phyloP scores from a whole-genome alignment of 2,113 vertebrate genomes.

The Andinoacara biseriatus region DNA sequence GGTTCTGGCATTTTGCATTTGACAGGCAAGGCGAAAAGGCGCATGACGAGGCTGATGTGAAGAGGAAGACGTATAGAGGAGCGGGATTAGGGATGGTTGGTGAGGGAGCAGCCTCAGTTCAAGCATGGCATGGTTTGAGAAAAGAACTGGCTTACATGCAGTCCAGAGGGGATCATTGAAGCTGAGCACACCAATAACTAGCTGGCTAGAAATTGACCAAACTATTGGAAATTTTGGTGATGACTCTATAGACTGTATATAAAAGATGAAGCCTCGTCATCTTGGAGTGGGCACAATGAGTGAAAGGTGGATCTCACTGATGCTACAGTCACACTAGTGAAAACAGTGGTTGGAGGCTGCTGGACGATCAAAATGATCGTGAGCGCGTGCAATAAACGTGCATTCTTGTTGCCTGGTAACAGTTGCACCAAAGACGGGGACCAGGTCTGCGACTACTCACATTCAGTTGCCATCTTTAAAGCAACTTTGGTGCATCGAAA shows the following conservation, averaged over 20 bases:
- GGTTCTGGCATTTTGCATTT: constrained; percentile 29
- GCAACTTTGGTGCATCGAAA: neutral
- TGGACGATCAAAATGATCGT: no score
- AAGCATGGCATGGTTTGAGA: constrained; percentile 47
- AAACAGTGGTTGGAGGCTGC: no score
- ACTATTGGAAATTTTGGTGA: fast-evolving
- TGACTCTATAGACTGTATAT: neutral
- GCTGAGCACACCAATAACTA: constrained; percentile 13
- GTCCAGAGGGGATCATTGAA: neutral
- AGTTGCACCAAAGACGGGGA: no score
- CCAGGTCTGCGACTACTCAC: neutral
- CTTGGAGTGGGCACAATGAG: neutral
- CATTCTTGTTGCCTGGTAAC: neutral
- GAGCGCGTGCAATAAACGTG: neutral
- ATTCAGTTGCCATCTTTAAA: neutral
- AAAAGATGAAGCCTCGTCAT: neutral
- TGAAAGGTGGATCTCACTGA: no score
- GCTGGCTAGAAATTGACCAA: neutral
- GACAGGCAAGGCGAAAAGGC: constrained; percentile 56
- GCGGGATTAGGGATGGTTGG: neutral
- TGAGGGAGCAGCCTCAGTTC: constrained; percentile 58
- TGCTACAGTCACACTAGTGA: no score
- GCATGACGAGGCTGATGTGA: constrained; percentile 30
- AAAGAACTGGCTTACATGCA: constrained; percentile 60
- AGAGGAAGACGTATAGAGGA: constrained; percentile 4